Base-by-base conservation (phyloP, 1,140 invertebrate species). In the Portunus trituberculatus region DNA sequence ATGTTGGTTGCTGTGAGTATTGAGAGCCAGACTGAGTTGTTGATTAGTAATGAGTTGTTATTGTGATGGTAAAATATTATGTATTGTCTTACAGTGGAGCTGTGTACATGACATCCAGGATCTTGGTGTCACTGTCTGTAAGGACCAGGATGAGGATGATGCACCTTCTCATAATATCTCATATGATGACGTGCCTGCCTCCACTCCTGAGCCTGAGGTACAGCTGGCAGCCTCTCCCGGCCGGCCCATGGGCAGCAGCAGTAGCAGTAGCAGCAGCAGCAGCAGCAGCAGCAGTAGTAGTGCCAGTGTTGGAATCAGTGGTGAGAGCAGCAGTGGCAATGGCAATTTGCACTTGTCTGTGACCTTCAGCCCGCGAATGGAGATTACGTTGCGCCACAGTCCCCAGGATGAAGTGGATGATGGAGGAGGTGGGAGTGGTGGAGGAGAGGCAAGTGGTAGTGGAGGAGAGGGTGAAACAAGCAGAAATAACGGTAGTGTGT, bases 101-200 rank as follows among this genome's bases (percentile, higher is more conserved):
- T 99, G 98, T 97, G 98, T 99, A 32, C 99, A 99, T 97, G 99
- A 99, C 97, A 99, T 99, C 93, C 98, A 99, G 97, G 97, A 98
- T 76, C 96, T 97, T n/a, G 97, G 97, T 59, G 20, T 89, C 31
- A 95, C 90, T n/a, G 91, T 83, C 84, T 91, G 76, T 48, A 96
- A 94, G 32, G 95, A 96, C 76, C 95, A 96, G 10, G 94, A 94
- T 86, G 89, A 96, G 32, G 95, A 89, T 89, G 90, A 92, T 46
- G 32, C 52, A 31, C 59, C 93, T 16, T 88, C 67, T 45, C 59
- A 84, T 14, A 45, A 92, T 67, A 83, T 92, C 28, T 84, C 94
- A 20, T 95, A 95, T 82, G 94, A 95, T 82, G 94, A 95, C 52
- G 87, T 95, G 45, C 84, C 83, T 25, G 48, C 92, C 67, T 76